These are phyloP conservation scores for Merluccius polli DNA, from an alignment of 2,797 vertebrate genomes.

Conservation along the genomic window DNA sequence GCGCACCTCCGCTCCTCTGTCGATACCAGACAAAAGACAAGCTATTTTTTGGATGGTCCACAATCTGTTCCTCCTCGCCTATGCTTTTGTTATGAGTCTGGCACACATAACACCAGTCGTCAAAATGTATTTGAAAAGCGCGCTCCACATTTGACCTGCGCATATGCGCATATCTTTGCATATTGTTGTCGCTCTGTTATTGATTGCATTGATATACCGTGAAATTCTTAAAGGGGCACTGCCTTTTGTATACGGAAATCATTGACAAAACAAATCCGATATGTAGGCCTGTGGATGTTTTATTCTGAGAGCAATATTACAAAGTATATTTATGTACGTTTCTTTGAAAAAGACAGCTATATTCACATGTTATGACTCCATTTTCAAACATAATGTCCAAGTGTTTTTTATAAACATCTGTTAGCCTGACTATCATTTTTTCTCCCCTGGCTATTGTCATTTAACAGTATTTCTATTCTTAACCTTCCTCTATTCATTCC, in stretches of 20 bases:
- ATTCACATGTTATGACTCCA: background rate
- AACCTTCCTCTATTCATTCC: constrained; percentile 61
- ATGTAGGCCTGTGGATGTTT: constrained; percentile 18
- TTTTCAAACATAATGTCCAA: constrained; percentile 8
- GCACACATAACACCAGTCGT: constrained; percentile 73
- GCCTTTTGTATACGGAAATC: constrained; percentile 69
- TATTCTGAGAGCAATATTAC: constrained; percentile 27
- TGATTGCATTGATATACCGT: constrained; percentile 77
- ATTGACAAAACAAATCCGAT: constrained; percentile 29
- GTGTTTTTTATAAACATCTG: constrained; percentile 13
- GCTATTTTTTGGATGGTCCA: constrained; percentile 53
- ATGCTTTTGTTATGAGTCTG: constrained; percentile 54
- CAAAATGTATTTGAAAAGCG: constrained; percentile 78
- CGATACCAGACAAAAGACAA: constrained; percentile 86
- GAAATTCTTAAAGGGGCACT: constrained; percentile 75
- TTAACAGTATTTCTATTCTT: constrained; percentile 62
- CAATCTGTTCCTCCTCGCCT: constrained; percentile 28
- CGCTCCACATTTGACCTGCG: constrained; percentile 78
- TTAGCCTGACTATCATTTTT: constrained; percentile 36
- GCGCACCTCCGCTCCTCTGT: constrained; percentile 77
- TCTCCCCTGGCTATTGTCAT: constrained; percentile 39
- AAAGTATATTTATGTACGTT: constrained; percentile 7
- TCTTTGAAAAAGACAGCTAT: constrained; percentile 26
- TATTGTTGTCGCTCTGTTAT: constrained; percentile 78
- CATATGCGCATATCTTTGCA: constrained; percentile 79